Evolutionary conservation across 2,888 invertebrate genomes (phyloP), one percentile per base, ranked within the genome.

Genomic region (Aleiodes leptofemur): DNA sequence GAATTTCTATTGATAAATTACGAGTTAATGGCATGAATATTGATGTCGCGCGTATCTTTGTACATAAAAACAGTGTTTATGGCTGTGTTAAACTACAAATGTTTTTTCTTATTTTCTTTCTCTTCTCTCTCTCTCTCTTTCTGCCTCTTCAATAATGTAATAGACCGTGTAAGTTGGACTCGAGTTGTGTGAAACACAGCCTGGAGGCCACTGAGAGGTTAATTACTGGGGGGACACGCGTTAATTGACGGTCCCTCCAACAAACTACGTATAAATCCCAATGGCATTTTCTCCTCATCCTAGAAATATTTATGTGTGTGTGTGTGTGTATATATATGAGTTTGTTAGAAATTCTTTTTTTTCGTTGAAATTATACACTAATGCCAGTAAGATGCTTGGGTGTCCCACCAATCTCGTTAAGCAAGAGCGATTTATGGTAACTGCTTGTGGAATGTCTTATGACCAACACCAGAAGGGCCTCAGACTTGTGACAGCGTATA

Each of bases 351-450:
- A 64, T 38, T 64, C 14, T 64, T 23, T 43, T 64, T 64, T 31
- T 31, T 64, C 34, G 13, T 29, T 59, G 29, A 59, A 31, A n/a
- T 59, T 59, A 59, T 59, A 59, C 34, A 59, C 11, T 8, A 43
- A 43, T 43, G 31, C 29, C 11, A 31, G 13, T 59, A 34, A 13
- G 59, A 59, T 29, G 8, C 59, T 59, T n/a, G 29, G 23, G 34
- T 59, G 59, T 59, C 34, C 31, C 34, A 59, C 59, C 59, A 59
- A 59, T 59, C 59, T 59, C 59, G 59, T 59, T 59, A 59, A 59
- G 59, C 31, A 34, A 31, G n/a, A 59, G 23, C 59, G 59, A 59
- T 59, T 59, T 59, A 59, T 59, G 59, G 59, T 31, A 7, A 59
- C 23, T 9, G 59, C 31, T n/a, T 34, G 31, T 29, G n/a, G 3